Percentiles rank a stretch among this genome's conserved stretches.
phyloP scores from a whole-genome alignment of 2,888 invertebrate species.

The Choristoneura rosaceana region DNA sequence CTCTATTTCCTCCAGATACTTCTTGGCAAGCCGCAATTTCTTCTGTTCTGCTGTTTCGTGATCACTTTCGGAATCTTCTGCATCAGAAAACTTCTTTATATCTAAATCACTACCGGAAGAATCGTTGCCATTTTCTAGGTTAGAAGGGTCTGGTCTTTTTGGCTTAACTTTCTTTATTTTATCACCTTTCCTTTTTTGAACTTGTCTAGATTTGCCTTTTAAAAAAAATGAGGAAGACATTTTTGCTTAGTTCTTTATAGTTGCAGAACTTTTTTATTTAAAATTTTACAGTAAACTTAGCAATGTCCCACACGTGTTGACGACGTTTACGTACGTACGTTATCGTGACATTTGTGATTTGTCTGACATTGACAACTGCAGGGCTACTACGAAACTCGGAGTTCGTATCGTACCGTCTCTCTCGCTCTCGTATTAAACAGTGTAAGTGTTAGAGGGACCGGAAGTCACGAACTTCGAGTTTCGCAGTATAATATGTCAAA shows the following conservation, averaged over 20 bases:
- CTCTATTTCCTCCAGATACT: slow-evolving; percentile 94
- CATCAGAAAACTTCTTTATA: slow-evolving; percentile 82
- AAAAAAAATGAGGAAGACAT: slow-evolving; percentile 87
- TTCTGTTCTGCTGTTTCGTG: slow-evolving; percentile 96
- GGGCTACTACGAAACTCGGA: too few relatives aligned
- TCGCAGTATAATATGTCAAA: too few relatives aligned
- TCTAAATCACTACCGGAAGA: slow-evolving; percentile 88
- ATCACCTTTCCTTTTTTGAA: slow-evolving; percentile 83
- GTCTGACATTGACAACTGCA: neutral
- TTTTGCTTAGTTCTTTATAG: slow-evolving; percentile 33
- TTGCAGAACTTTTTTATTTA: slow-evolving; percentile 10
- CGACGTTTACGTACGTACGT: slow-evolving; percentile 10
- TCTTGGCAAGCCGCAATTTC: slow-evolving; percentile 94
- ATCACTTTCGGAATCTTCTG: slow-evolving; percentile 85
- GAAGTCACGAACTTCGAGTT: too few relatives aligned
- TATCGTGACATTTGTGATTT: neutral
- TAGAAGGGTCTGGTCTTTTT: slow-evolving; percentile 69
- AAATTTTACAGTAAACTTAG: slow-evolving; percentile 6
- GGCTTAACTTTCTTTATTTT: slow-evolving; percentile 70
- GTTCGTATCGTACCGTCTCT: too few relatives aligned
- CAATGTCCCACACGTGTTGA: slow-evolving; percentile 30
- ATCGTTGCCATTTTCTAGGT: slow-evolving; percentile 85
- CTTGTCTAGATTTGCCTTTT: slow-evolving; percentile 84
- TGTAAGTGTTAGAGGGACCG: too few relatives aligned
- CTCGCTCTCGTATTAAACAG: too few relatives aligned